Base-by-base conservation (phyloP, 2,113 vertebrate species). In the Neodontobutis hainanensis region DNA sequence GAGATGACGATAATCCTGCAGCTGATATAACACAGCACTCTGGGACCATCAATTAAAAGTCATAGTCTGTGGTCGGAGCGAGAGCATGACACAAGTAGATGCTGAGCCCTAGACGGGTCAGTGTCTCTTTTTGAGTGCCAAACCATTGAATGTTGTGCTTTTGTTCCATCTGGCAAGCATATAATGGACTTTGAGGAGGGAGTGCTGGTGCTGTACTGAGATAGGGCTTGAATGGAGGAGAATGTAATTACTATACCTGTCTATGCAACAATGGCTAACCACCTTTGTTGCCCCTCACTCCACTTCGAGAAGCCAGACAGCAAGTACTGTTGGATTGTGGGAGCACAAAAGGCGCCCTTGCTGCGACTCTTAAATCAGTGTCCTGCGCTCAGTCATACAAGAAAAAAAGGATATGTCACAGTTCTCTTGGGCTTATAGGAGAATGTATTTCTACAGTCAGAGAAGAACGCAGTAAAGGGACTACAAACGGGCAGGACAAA, bases 241-340 rank as follows among this genome's bases (percentile, higher is more conserved):
- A 87, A 82, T 81, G 85, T 85, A 86, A 90, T 88, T 88, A 88
- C 88, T 82, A 85, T 73, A 85, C 78, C 83, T 82, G 85, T 87
- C 83, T 55, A 68, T 69, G 68, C 68, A 75, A 88, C 88, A 88
- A 90, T 87, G 36, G 85, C 73, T 70, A 73, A 85, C 80, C 83
- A 86, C 81, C 80, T 87, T 61, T 78, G 75, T 75, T 40, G 48
- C 66, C 65, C 76, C 72, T 77, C 67, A 68, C 73, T 80, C 70
- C 82, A 68, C 75, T 82, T 52, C 59, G 83, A 75, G 76, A 67
- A 69, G 68, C 78, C 77, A 72, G 76, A 79, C 81, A 80, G 80
- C 49, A 36, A 80, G 66, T 65, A 73, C 73, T 75, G 88, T 81
- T 68, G 65, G 62, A 85, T 73, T 69, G 67, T 47, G 66, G 68